A percentile compares a stretch with the other conserved stretches of the same genome.
phyloP scores from a whole-genome alignment of 2,113 vertebrate genomes.

The Sus scrofa region T2T-Sscrofa CM000826.6:128018001-128018500 shows the following conservation, averaged over 20 bases:
- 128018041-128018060: constrained; percentile 97
- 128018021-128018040: constrained; percentile 99
- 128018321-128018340: not conserved
- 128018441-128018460: not conserved
- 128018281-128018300: not conserved
- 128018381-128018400: not conserved
- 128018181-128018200: not conserved
- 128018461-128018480: not conserved
- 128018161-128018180: constrained; percentile 94
- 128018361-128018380: not conserved
- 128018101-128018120: constrained; percentile 95
- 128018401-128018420: rapidly evolving
- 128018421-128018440: not conserved
- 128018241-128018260: not conserved
- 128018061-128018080: constrained; percentile 99
- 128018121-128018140: constrained; percentile 95
- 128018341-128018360: not conserved
- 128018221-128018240: not conserved
- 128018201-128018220: not conserved
- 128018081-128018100: constrained; percentile 96
- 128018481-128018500: not conserved
- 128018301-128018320: not conserved
- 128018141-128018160: constrained; percentile 96
- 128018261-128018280: not conserved
- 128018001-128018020: constrained; percentile 99